Evolutionary conservation across 2,888 invertebrate genomes (phyloP), one percentile per base, ranked within the genome.

Genomic region (Sialis lutaria): DNA sequence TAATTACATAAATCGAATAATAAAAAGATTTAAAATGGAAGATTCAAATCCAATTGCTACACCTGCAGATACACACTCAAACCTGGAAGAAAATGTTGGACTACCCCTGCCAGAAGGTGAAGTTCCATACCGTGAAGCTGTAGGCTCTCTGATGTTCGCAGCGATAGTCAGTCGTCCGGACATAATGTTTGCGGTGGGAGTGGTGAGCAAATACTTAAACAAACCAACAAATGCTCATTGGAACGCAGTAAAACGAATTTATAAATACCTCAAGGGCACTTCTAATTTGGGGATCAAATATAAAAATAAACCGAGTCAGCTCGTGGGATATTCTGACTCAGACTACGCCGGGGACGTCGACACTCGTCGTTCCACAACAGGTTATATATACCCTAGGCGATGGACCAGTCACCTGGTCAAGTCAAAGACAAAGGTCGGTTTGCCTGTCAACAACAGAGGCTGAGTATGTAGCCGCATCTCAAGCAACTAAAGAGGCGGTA

Each of bases 171-270:
- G 6, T 9, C 34, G 34, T 6, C 34, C 34, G 6, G 34, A 34
- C 9, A 34, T 34, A 7, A 34, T 9, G 9, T 9, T 7, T 34
- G 34, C 34, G 6, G 40, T 40, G 6, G 10, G 10, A 7, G 10
- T 8, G 10, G 6, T 40, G 10, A 8, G 7, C 10, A 7, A 42
- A 10, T 42, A 22, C 31, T 22, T 22, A 22, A 42, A 6, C 30
- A 8, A 10, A 22, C 30, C 7, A 22, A 10, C 6, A 22, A 30
- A 7, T 7, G 10, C 7, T 30, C 42, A 42, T 10, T 60, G 60
- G 57, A 51, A 45, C 8, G 57, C 56, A 2, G 57, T 57, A 0
- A 57, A 60, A 44, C 49, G 56, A 4, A 53, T 60, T 1, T 45
- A 61, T 4, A 49, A 57, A 3, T 62, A 62, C 42, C 41, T 52